phyloP scores from a whole-genome alignment of 2,888 invertebrate species.

The Drosophila pseudotalamancana region DNA sequence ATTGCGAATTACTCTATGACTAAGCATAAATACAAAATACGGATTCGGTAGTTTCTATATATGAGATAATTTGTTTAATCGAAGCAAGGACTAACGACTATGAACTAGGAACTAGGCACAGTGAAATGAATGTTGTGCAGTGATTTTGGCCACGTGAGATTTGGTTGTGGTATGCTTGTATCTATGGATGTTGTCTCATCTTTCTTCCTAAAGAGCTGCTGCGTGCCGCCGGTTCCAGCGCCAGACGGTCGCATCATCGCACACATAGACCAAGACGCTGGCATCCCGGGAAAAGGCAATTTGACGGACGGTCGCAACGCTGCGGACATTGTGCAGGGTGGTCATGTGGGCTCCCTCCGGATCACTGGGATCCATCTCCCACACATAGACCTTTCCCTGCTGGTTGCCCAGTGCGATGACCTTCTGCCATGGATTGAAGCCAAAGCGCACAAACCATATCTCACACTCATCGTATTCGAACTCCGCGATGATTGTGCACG shows the following conservation, averaged over 20 bases:
- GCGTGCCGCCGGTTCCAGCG: slow-evolving; percentile 90
- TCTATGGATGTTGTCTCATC: not conserved
- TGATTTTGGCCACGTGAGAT: slow-evolving; percentile 72
- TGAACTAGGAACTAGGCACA: slow-evolving; percentile 60
- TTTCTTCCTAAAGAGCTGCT: slow-evolving; percentile 31
- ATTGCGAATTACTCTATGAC: too few species aligned
- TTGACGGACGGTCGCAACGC: slow-evolving; percentile 95
- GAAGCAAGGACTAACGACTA: slow-evolving; percentile 10
- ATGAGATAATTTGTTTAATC: slow-evolving; percentile 15
- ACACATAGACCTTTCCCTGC: slow-evolving; percentile 95
- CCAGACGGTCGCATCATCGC: slow-evolving; percentile 98
- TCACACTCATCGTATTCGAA: slow-evolving; percentile 98
- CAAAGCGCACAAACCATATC: slow-evolving; percentile 98
- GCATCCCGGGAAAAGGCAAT: slow-evolving; percentile 96
- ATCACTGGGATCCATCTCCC: slow-evolving; percentile 95
- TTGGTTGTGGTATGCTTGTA: slow-evolving; percentile 56
- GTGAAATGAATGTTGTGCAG: slow-evolving; percentile 30
- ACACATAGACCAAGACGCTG: slow-evolving; percentile 94
- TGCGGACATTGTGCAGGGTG: slow-evolving; percentile 93
- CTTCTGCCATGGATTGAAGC: slow-evolving; percentile 96
- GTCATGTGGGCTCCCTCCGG: slow-evolving; percentile 92
- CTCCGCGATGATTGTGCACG: slow-evolving; percentile 93
- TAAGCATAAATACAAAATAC: too few species aligned
- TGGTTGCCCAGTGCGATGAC: slow-evolving; percentile 98
- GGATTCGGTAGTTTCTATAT: not conserved